Conservation (phyloP, 2,888 invertebrate species). For the Trichogramma dendrolimi region DNA sequence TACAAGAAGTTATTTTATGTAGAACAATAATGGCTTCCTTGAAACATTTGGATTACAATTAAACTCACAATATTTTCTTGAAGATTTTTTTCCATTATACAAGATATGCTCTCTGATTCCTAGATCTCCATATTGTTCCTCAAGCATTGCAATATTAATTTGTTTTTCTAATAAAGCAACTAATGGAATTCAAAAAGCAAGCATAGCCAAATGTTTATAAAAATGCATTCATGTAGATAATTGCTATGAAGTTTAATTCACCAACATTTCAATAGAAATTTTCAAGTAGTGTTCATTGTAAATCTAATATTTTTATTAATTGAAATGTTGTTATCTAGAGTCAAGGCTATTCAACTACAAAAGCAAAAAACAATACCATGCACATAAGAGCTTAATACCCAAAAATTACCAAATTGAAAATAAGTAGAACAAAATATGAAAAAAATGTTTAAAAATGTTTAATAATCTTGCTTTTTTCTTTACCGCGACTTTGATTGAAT, state of each 20-base stretch:
- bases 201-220: no score
- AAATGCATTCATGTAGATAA: no score
- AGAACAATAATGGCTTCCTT: background rate
- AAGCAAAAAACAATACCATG: background rate
- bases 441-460: constrained; percentile 13
- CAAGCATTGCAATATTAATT: constrained; percentile 25
- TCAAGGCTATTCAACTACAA: no score
- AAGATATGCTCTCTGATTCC: constrained; percentile 20
- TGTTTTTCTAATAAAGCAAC: constrained; percentile 25
- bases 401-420: constrained; percentile 5
- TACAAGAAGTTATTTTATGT: constrained; percentile 3
- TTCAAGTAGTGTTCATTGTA: no score
- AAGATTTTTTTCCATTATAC: constrained; percentile 19
- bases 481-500: constrained; percentile 59
- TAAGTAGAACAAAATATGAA: constrained; percentile 10
- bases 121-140: constrained; percentile 25
- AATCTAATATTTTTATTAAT: no score
- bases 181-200: background rate
- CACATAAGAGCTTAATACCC: constrained; percentile 2
- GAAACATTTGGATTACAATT: no score
- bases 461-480: constrained; percentile 30
- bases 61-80: constrained; percentile 26
- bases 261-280: no score
- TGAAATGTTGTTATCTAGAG: no score
- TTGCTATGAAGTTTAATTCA: no score